phyloP scores from a whole-genome alignment of 2,797 vertebrate species.

The Urophycis tenuis region DNA sequence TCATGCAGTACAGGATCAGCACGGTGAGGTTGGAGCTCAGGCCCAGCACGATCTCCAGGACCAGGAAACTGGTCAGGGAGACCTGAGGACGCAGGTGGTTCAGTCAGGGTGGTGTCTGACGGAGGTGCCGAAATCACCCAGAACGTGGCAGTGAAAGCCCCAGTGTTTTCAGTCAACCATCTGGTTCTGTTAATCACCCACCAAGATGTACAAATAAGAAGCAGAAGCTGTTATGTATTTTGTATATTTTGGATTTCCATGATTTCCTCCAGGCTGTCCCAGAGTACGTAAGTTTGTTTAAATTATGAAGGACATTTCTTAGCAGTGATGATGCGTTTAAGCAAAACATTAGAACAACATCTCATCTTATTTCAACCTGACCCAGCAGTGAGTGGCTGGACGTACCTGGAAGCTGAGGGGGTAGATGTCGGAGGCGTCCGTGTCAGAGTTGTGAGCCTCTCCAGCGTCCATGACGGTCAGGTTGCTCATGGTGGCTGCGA shows the following conservation, averaged over 20 bases:
- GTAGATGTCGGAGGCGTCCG: slow-evolving; percentile 73
- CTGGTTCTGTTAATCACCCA: background rate
- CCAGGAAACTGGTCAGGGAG: slow-evolving; percentile 85
- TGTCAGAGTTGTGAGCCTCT: slow-evolving; percentile 73
- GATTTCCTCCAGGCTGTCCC: background rate
- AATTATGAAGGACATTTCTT: too few species aligned
- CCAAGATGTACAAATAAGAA: too few species aligned
- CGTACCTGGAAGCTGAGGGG: slow-evolving; percentile 88
- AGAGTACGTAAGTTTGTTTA: background rate
- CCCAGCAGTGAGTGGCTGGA: background rate
- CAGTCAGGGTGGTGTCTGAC: background rate
- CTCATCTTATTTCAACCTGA: background rate
- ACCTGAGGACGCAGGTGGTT: slow-evolving; percentile 62
- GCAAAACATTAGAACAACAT: too few species aligned
- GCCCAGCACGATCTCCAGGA: slow-evolving; percentile 90
- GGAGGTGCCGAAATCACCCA: background rate
- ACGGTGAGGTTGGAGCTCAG: slow-evolving; percentile 95
- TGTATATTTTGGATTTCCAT: background rate
- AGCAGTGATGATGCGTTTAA: too few species aligned
- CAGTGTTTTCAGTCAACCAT: background rate
- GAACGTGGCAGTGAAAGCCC: background rate
- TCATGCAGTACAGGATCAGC: slow-evolving; percentile 92
- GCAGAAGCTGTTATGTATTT: background rate
- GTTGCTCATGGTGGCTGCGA: slow-evolving; percentile 87
- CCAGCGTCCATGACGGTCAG: slow-evolving; percentile 82